A percentile compares a stretch with the other conserved stretches of the same genome.
Evolutionary conservation across 2,888 invertebrate genomes (phyloP).

Genomic region (Morpho helenor): DNA sequence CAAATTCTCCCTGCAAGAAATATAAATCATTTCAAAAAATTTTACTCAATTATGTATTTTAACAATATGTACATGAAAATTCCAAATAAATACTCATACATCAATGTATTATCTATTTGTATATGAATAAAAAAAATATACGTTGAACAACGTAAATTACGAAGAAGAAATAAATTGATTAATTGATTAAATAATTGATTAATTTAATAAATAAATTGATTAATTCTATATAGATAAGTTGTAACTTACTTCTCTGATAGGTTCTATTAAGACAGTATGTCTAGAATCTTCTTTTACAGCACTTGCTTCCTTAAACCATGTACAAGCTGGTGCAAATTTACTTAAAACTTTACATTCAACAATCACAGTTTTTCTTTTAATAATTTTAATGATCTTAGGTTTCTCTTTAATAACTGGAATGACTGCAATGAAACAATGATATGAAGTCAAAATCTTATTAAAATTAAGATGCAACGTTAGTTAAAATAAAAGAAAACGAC

Average conservation of each 20-base stretch:
- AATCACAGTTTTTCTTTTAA: slow-evolving; percentile 94
- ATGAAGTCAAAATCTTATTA: background rate
- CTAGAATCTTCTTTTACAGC: slow-evolving; percentile 88
- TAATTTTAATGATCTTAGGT: slow-evolving; percentile 93
- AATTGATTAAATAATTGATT: no score
- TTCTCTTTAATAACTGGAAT: slow-evolving; percentile 96
- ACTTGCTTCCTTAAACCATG: slow-evolving; percentile 94
- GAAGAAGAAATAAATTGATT: no score
- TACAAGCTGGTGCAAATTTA: slow-evolving; percentile 94
- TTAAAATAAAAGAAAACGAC: slow-evolving; percentile 39
- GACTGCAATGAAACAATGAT: slow-evolving; percentile 72
- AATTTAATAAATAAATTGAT: background rate
- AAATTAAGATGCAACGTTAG: background rate
- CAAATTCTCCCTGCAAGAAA: slow-evolving; percentile 87
- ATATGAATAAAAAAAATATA: no score
- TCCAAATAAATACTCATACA: no score
- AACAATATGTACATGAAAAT: no score
- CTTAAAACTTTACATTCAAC: slow-evolving; percentile 97
- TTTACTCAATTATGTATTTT: background rate
- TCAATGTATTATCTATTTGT: no score
- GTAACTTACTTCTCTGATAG: slow-evolving; percentile 85
- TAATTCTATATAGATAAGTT: background rate
- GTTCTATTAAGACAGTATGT: slow-evolving; percentile 87
- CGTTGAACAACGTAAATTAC: no score
- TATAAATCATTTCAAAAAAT: slow-evolving; percentile 18